Percentiles rank a stretch among this genome's conserved stretches.
These are phyloP conservation scores for Stichopus horrens DNA, from an alignment of 53 echinoderm and acorn worm species.

Conservation along the genomic window DNA sequence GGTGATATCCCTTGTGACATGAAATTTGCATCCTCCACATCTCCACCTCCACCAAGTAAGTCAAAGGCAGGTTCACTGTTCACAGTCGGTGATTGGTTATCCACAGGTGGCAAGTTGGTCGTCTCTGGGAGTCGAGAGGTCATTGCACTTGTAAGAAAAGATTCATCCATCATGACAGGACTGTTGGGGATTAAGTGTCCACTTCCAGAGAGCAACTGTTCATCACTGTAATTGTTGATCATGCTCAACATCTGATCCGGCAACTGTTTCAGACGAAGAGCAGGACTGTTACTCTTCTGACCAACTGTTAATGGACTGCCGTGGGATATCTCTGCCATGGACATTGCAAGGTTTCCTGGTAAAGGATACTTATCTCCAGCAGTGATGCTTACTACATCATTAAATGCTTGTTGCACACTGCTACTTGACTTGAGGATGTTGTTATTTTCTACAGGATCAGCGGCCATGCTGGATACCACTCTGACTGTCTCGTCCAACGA, in stretches of 20 bases:
- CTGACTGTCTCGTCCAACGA: slow-evolving; percentile 11
- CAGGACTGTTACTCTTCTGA: slow-evolving; percentile 90
- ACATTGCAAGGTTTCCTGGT: slow-evolving; percentile 79
- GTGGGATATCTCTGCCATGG: slow-evolving; percentile 80
- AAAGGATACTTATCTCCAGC: slow-evolving; percentile 79
- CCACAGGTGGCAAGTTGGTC: slow-evolving; percentile 73
- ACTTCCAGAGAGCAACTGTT: slow-evolving; percentile 84
- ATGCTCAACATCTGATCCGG: slow-evolving; percentile 93
- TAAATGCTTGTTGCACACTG: slow-evolving; percentile 72
- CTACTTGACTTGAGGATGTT: slow-evolving; percentile 80
- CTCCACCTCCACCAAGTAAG: slow-evolving; percentile 81
- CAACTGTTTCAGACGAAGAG: slow-evolving; percentile 75
- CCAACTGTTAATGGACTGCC: slow-evolving; percentile 84
- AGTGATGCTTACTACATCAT: slow-evolving; percentile 64
- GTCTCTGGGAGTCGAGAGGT: slow-evolving; percentile 70
- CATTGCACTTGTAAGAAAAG: slow-evolving; percentile 83
- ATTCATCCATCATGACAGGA: slow-evolving; percentile 83
- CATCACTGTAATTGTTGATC: slow-evolving; percentile 89
- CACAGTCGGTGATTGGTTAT: slow-evolving; percentile 93
- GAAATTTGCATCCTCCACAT: slow-evolving; percentile 92
- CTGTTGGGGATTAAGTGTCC: slow-evolving; percentile 83
- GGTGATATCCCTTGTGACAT: slow-evolving; percentile 90
- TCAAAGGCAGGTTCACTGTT: slow-evolving; percentile 92
- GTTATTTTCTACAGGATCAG: slow-evolving; percentile 84
- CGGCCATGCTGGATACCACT: slow-evolving; percentile 28